These are phyloP conservation scores for Acanthurus leucopareius DNA, from an alignment of 2,797 vertebrate species.

Conservation along the genomic window DNA sequence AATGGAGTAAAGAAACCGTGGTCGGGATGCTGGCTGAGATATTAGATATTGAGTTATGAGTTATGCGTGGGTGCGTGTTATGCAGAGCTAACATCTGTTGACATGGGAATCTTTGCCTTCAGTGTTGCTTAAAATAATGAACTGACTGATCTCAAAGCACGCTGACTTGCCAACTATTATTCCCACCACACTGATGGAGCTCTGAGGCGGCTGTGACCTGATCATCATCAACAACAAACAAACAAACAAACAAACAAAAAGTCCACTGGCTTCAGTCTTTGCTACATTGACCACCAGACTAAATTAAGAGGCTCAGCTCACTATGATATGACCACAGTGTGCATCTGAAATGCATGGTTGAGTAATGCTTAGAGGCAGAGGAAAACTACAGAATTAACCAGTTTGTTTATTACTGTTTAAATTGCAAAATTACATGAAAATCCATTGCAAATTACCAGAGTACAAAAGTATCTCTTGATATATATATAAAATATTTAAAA, in stretches of 20 bases:
- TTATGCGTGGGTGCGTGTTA: conserved; percentile 19
- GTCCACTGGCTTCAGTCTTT: neutral
- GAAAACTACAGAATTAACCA: neutral
- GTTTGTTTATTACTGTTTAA: neutral
- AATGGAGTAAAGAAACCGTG: conserved; percentile 6
- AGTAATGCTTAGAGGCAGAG: neutral
- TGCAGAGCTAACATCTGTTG: conserved; percentile 19
- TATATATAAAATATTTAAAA: too few species aligned
- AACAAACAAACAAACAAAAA: neutral
- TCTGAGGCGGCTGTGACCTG: neutral
- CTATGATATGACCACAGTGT: neutral
- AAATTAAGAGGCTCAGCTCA: neutral
- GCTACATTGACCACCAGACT: neutral
- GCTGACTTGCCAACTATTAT: conserved; percentile 1
- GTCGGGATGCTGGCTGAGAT: conserved; percentile 6
- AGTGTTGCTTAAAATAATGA: conserved; percentile 29
- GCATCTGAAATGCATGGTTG: neutral
- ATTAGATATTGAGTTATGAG: conserved; percentile 17
- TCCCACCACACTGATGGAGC: conserved; percentile 1
- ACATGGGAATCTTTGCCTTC: conserved; percentile 24
- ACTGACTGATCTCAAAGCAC: conserved; percentile 29
- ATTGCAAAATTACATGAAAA: neutral
- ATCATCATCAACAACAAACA: neutral
- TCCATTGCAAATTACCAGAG: neutral
- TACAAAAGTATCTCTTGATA: neutral